phyloP scores from a whole-genome alignment of 2,888 invertebrate genomes.

The Xanthorhoe spadicearia region DNA sequence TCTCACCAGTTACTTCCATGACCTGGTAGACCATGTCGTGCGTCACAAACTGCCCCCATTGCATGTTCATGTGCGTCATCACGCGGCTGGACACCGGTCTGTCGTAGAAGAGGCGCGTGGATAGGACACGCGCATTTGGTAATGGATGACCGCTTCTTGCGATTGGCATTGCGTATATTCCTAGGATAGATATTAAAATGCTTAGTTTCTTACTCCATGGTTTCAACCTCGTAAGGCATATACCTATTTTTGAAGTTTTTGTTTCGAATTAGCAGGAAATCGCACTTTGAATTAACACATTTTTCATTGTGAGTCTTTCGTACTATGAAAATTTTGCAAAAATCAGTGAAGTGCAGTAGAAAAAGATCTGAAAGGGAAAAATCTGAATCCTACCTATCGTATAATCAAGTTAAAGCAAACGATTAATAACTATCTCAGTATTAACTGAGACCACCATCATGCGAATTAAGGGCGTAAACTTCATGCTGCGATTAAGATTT shows the following conservation, averaged over 20 bases:
- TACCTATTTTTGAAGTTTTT: background rate
- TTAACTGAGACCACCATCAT: too few species aligned
- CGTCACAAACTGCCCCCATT: slow-evolving; percentile 90
- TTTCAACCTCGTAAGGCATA: background rate
- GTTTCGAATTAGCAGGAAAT: too few species aligned
- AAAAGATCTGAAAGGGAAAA: too few species aligned
- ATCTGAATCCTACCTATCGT: too few species aligned
- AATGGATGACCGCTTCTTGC: slow-evolving; percentile 81
- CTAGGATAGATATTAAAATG: slow-evolving; percentile 47
- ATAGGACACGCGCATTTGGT: slow-evolving; percentile 87
- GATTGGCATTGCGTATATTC: slow-evolving; percentile 82
- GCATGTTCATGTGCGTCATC: slow-evolving; percentile 86
- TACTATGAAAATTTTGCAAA: too few species aligned
- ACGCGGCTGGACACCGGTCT: slow-evolving; percentile 77
- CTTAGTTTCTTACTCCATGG: background rate
- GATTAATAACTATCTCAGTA: too few species aligned
- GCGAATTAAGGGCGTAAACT: too few species aligned
- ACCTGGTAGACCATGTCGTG: slow-evolving; percentile 88
- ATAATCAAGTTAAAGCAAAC: too few species aligned
- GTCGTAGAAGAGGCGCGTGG: slow-evolving; percentile 85
- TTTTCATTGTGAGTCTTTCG: too few species aligned
- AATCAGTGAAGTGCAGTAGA: too few species aligned
- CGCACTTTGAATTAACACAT: too few species aligned
- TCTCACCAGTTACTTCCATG: slow-evolving; percentile 83
- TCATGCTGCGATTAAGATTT: too few species aligned